These are phyloP conservation scores for Eupithecia subumbrata DNA, from an alignment of 2,888 invertebrate genomes.

Conservation along the genomic window DNA sequence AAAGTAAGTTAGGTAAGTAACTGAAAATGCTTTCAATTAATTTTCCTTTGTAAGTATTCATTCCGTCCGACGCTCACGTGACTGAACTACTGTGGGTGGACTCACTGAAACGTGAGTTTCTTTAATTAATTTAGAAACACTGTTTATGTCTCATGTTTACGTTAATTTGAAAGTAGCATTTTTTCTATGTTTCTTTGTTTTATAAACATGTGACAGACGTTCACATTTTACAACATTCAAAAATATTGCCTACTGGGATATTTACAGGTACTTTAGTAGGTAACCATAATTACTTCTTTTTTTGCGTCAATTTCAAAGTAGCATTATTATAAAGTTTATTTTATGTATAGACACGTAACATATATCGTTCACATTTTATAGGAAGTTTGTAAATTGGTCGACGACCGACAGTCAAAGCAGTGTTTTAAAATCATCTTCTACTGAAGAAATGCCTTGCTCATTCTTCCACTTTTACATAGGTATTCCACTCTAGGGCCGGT, in stretches of 20 bases:
- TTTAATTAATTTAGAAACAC: background rate
- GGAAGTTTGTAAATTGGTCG: background rate
- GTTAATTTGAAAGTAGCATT: background rate
- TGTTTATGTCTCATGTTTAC: background rate
- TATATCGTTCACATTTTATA: background rate
- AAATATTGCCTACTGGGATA: no score
- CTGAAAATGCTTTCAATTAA: background rate
- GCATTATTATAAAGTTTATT: no score
- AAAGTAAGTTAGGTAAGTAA: background rate
- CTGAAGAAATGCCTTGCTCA: background rate
- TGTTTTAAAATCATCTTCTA: background rate
- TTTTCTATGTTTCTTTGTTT: background rate
- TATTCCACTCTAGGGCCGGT: background rate
- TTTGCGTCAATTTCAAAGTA: no score
- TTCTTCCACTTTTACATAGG: background rate
- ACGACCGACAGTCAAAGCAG: background rate
- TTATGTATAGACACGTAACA: background rate
- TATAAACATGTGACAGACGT: no score
- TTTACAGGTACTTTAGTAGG: no score
- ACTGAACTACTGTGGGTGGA: background rate
- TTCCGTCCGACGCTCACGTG: background rate
- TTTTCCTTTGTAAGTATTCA: background rate
- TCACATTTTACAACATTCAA: no score
- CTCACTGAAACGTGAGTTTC: conserved; percentile 4
- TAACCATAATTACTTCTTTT: no score